These are phyloP conservation scores for Malacosoma neustria DNA, from an alignment of 2,888 invertebrate genomes.

Conservation along the genomic window DNA sequence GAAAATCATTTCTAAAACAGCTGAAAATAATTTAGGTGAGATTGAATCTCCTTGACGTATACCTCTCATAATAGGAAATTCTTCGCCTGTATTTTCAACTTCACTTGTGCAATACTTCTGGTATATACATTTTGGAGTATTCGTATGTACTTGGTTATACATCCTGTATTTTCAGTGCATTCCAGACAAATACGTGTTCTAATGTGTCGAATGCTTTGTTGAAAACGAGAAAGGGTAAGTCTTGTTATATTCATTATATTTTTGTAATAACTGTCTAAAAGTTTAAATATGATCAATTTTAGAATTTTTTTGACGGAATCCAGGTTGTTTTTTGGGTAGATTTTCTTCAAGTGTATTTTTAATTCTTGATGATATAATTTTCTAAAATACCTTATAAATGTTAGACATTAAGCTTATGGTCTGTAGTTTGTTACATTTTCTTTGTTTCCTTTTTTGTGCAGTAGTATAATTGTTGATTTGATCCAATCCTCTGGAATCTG, in stretches of 20 bases:
- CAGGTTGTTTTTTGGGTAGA: constrained; percentile 13
- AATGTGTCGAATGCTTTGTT: no score
- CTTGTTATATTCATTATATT: constrained; percentile 1
- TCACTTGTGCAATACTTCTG: background rate
- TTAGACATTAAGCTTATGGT: constrained; percentile 9
- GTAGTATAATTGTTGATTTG: constrained; percentile 1
- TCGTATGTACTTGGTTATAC: constrained; percentile 1
- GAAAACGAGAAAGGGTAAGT: no score
- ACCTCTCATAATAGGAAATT: background rate
- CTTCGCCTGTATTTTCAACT: background rate
- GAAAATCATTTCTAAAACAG: background rate
- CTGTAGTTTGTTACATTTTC: background rate
- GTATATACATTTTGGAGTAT: background rate
- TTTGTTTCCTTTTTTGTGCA: constrained; percentile 1
- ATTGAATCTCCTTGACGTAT: background rate
- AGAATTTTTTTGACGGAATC: constrained; percentile 10
- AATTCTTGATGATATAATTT: constrained; percentile 11
- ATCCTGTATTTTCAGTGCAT: background rate
- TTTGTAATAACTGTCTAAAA: constrained; percentile 9
- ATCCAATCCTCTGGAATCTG: constrained; percentile 1
- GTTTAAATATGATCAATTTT: constrained; percentile 15
- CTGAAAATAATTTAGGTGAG: background rate
- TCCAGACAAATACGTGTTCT: constrained; percentile 1
- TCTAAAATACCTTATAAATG: constrained; percentile 11
- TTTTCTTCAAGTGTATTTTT: constrained; percentile 3